A percentile compares a stretch with the other conserved stretches of the same genome.
Conservation (phyloP, 2,113 vertebrate genomes). For the Triplophysa tibetana region DNA sequence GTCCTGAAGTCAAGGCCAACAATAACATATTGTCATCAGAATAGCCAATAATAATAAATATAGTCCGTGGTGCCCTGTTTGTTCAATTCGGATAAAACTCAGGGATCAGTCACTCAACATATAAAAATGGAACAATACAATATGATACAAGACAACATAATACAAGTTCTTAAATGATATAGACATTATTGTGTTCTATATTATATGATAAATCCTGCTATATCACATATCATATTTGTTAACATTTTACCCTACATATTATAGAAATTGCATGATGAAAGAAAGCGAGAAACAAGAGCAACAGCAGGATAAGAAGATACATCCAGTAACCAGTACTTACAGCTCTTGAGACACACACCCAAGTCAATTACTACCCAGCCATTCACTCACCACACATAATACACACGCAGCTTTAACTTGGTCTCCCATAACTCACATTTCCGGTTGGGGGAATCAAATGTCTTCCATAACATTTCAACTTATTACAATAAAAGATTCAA, state of each 20-base stretch:
- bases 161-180: too few relatives aligned
- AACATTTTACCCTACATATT: too few relatives aligned
- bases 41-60: slow-evolving; percentile 51
- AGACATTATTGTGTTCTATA: too few relatives aligned
- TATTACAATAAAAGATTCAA: slow-evolving; percentile 31
- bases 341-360: slow-evolving; percentile 69
- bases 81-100: slow-evolving; percentile 56
- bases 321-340: slow-evolving; percentile 68
- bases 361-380: slow-evolving; percentile 75
- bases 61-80: slow-evolving; percentile 49
- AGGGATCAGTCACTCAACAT: neutral
- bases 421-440: slow-evolving; percentile 57
- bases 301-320: slow-evolving; percentile 45
- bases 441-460: slow-evolving; percentile 51
- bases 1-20: slow-evolving; percentile 59
- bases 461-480: slow-evolving; percentile 21
- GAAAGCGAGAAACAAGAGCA: slow-evolving; percentile 23
- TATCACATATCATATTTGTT: too few relatives aligned
- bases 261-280: neutral
- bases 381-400: slow-evolving; percentile 64
- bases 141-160: neutral
- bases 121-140: neutral
- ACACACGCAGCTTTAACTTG: slow-evolving; percentile 61
- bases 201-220: too few relatives aligned
- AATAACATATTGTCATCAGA: slow-evolving; percentile 58